Conservation (phyloP, 2,888 invertebrate genomes). For the Hypsopygia costalis region DNA sequence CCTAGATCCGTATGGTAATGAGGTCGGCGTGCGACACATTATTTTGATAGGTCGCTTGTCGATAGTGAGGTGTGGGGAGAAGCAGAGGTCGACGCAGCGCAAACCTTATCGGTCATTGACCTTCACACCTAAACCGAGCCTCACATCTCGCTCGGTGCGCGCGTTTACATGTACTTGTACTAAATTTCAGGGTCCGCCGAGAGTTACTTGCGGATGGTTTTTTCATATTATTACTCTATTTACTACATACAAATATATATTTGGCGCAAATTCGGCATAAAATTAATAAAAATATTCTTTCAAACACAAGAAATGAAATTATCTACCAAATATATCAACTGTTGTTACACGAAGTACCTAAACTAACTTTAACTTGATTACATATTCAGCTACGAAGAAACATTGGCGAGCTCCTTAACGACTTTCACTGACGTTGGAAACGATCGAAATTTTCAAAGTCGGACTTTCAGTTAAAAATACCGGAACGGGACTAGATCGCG, state of each 20-base stretch:
- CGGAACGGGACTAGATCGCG: not conserved
- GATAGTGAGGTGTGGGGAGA: conserved; percentile 48
- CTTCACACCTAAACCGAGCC: conserved; percentile 77
- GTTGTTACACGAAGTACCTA: too few species aligned
- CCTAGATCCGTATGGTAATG: conserved; percentile 1
- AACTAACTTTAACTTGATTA: too few species aligned
- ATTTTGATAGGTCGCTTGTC: conserved; percentile 44
- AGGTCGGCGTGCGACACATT: conserved; percentile 22
- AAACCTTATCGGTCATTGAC: conserved; percentile 77
- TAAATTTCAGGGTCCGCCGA: conserved; percentile 46
- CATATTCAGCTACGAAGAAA: conserved; percentile 17
- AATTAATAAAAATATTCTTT: too few species aligned
- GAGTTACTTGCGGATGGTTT: too few species aligned
- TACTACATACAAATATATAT: too few species aligned
- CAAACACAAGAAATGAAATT: too few species aligned
- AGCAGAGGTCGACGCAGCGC: conserved; percentile 57
- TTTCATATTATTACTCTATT: not conserved
- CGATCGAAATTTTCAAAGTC: not conserved
- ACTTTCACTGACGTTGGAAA: conserved; percentile 2
- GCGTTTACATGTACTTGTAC: conserved; percentile 38
- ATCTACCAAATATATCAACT: too few species aligned
- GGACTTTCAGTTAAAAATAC: conserved; percentile 1
- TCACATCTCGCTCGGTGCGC: conserved; percentile 61
- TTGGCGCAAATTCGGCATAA: too few species aligned
- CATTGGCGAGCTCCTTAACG: not conserved